Base-by-base conservation (phyloP, 2,888 invertebrate species). In the Brachyptera risi region DNA sequence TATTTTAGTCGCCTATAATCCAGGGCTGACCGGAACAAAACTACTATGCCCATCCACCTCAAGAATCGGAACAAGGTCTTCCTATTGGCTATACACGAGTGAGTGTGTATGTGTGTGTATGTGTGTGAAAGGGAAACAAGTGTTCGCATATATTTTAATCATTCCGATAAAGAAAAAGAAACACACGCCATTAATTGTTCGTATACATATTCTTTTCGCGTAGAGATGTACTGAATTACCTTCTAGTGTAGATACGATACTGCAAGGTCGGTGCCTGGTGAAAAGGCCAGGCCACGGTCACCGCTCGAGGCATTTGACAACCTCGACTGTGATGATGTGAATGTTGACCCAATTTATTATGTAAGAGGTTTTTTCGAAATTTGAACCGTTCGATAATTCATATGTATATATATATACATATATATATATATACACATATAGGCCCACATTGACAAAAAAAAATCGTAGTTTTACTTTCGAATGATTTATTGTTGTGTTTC, bases 11-110 rank as follows among this genome's bases (percentile, higher is more conserved):
- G n/a, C n/a, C n/a, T n/a, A n/a, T 3, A 47, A 13, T 54, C 35
- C 35, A 54, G 54, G 54, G 54, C 37, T 54, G 54, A 54, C 54
- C 54, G 54, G 54, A 54, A 54, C 54, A 31, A 37, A 9, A 3
- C 21, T 21, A 13, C 35, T 54, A 9, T 37, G 54, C 19, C 54
- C 54, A 54, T 54, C 54, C 54, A 54, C 54, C 54, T 35, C 23
- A 17, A 54, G 35, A 54, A 35, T 37, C 35, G 54, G 54, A 54
- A 54, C 54, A 54, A 54, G 54, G 54, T 37, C 21, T 21, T 51
- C 50, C 27, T 26, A 21, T 21, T 19, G 21, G 21, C 42, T 42
- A 21, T 15, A 15, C 42, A 17, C 5, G 5, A 4, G 13, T 38
- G 38, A 42, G 42, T n/a, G 42, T 42, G 42, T n/a, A 17, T n/a